Percentiles rank a stretch among this genome's conserved stretches.
Conservation (phyloP, 2,797 vertebrate species). For the Microcaecilia unicolor region DNA sequence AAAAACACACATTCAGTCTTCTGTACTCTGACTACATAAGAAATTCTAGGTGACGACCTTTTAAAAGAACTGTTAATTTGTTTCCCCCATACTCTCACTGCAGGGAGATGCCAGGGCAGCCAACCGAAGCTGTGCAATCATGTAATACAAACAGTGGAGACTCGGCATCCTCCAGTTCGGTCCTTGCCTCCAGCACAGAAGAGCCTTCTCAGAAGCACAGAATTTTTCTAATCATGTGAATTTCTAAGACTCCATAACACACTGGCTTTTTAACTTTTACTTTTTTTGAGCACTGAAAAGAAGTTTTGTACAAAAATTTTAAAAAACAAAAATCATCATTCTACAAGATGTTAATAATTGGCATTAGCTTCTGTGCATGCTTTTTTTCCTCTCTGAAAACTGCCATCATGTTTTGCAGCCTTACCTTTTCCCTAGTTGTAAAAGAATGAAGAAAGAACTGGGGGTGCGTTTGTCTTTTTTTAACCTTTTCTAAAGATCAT, state of each 20-base stretch:
- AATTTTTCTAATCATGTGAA: conserved; percentile 69
- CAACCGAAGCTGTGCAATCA: conserved; percentile 64
- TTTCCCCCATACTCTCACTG: no score
- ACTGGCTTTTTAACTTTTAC: conserved; percentile 65
- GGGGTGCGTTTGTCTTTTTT: no score
- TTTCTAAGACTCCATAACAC: conserved; percentile 46
- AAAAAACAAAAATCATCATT: conserved; percentile 29
- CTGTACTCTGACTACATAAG: no score
- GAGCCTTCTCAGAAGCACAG: conserved; percentile 61
- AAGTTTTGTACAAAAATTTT: conserved; percentile 40
- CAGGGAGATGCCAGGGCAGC: conserved; percentile 52
- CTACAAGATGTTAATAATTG: conserved; percentile 40
- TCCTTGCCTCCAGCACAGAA: conserved; percentile 48
- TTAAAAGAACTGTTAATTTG: not conserved
- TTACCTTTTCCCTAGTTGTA: conserved; percentile 29
- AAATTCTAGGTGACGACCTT: no score
- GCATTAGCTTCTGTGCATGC: conserved; percentile 26
- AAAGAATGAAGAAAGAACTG: conserved; percentile 34
- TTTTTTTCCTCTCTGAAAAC: conserved; percentile 25
- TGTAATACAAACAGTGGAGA: conserved; percentile 62
- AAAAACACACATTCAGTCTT: no score
- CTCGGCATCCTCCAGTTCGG: conserved; percentile 20
- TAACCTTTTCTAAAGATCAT: no score
- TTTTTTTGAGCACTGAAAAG: conserved; percentile 38
- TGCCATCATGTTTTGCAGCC: conserved; percentile 22